Percentiles rank a stretch among this genome's conserved stretches.
These are phyloP conservation scores for Alviniconcha marisindica DNA, from an alignment of 1,140 invertebrate genomes.

Conservation along the genomic window DNA sequence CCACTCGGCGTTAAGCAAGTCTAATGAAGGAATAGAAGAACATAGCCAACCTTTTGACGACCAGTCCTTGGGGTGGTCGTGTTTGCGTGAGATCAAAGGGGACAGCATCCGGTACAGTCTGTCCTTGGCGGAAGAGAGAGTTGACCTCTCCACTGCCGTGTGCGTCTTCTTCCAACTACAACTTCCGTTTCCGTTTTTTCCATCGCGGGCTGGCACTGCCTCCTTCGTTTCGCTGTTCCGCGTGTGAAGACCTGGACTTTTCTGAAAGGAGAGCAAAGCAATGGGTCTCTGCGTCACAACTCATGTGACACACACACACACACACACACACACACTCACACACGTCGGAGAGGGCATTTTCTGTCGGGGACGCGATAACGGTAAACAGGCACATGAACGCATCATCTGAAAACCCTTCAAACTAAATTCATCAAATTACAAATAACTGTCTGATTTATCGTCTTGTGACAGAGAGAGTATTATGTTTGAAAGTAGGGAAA, in stretches of 20 bases:
- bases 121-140: conserved; percentile 3
- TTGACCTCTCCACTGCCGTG: neutral
- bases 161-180: neutral
- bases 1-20: too few species aligned
- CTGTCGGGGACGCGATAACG: too few species aligned
- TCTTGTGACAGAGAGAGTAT: too few species aligned
- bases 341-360: too few species aligned
- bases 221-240: neutral
- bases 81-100: conserved; percentile 11
- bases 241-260: conserved; percentile 2
- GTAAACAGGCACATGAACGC: too few species aligned
- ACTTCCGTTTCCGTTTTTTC: conserved; percentile 12
- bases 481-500: too few species aligned
- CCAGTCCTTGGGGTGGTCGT: neutral
- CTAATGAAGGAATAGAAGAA: too few species aligned
- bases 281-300: neutral
- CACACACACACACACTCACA: too few species aligned
- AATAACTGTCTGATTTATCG: too few species aligned
- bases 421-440: too few species aligned
- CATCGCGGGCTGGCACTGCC: neutral
- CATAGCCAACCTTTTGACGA: neutral
- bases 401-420: too few species aligned
- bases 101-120: conserved; percentile 24
- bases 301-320: neutral
- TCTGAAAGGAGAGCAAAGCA: neutral